Evolutionary conservation across 2,888 invertebrate genomes (phyloP).

Genomic region (Criorhina ranunculi): DNA sequence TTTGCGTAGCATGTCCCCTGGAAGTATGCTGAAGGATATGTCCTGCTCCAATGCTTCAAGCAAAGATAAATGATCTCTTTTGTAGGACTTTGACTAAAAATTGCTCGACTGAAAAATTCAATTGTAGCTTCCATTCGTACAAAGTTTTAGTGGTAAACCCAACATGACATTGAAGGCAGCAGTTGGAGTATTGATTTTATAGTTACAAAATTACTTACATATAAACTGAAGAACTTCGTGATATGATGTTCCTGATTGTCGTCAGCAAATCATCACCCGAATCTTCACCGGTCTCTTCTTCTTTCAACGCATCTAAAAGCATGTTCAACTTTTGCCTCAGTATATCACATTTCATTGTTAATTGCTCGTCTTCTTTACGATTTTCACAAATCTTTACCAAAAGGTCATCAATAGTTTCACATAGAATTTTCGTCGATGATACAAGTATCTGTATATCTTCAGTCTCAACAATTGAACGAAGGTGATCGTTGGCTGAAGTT

Average conservation of each 20-base stretch:
- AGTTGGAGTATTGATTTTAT: too few species aligned
- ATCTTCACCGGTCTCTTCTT: constrained; percentile 86
- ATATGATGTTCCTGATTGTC: constrained; percentile 81
- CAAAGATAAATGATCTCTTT: too few species aligned
- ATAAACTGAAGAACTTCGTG: constrained; percentile 78
- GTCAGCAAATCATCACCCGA: constrained; percentile 82
- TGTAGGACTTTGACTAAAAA: too few species aligned
- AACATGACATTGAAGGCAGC: too few species aligned
- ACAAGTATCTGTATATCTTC: constrained; percentile 90
- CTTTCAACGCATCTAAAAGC: constrained; percentile 89
- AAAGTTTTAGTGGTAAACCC: too few species aligned
- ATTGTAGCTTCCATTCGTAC: too few species aligned
- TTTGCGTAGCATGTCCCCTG: too few species aligned
- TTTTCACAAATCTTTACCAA: constrained; percentile 87
- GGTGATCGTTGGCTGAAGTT: constrained; percentile 90
- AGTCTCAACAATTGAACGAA: constrained; percentile 94
- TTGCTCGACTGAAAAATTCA: too few species aligned
- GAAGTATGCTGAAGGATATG: too few species aligned
- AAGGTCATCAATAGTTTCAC: constrained; percentile 92
- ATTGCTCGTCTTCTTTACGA: constrained; percentile 87
- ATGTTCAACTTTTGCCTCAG: constrained; percentile 90
- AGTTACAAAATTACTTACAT: constrained; percentile 59
- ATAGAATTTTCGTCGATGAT: constrained; percentile 90
- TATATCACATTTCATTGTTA: constrained; percentile 89
- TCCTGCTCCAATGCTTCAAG: too few species aligned